Percentiles rank a stretch among this genome's conserved stretches.
These are phyloP conservation scores for Willowsia nigromaculata DNA, from an alignment of 2,888 invertebrate species.

Conservation along the genomic window DNA sequence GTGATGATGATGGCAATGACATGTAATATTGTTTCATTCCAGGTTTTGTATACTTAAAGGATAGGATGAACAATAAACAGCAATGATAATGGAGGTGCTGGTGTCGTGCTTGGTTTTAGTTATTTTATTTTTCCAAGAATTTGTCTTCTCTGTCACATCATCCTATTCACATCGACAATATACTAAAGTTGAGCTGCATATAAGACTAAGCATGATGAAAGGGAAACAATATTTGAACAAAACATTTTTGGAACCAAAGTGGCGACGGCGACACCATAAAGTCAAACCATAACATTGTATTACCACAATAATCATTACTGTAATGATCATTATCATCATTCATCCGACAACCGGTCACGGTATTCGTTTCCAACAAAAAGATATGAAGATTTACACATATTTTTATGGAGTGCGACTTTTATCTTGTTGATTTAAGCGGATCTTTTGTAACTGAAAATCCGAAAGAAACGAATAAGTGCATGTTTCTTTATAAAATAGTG, in stretches of 20 bases:
- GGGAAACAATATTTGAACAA: not conserved
- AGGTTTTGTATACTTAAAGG: not conserved
- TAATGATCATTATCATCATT: not conserved
- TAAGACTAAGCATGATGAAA: not conserved
- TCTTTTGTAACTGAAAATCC: not conserved
- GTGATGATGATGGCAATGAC: not conserved
- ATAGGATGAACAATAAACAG: not conserved
- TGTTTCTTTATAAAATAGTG: not conserved
- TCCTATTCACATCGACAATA: not conserved
- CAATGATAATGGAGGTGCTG: not conserved
- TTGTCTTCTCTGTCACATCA: conserved; percentile 3
- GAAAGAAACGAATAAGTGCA: not conserved
- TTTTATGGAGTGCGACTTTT: not conserved
- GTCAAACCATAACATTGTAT: not conserved
- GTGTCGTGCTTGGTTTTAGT: conserved; percentile 9
- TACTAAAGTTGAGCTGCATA: no score
- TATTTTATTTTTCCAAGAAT: not conserved
- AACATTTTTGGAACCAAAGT: not conserved
- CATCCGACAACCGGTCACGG: conserved; percentile 22
- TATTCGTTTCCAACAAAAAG: not conserved
- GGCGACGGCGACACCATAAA: not conserved
- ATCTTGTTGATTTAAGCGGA: not conserved
- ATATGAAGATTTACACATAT: not conserved
- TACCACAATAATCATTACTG: not conserved
- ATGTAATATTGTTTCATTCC: not conserved